Evolutionary conservation across 2,888 invertebrate genomes (phyloP), one percentile per base, ranked within the genome.

Genomic region (Podabrus alpinus): DNA sequence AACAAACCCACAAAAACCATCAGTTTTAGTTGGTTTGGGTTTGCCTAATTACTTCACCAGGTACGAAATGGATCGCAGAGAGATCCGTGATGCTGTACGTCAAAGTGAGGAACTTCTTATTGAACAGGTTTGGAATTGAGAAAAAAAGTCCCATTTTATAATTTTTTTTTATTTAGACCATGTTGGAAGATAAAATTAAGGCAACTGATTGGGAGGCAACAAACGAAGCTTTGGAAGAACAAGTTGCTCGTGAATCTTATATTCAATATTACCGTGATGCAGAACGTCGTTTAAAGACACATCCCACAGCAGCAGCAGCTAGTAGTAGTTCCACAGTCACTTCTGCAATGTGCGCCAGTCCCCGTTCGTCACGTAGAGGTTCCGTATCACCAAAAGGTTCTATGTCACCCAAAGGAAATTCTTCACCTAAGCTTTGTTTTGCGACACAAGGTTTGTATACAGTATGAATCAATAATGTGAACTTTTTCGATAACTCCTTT

Each of bases 141-240:
- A 45, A 45, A 2, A n/a, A 7, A n/a, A 5, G 0, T n/a, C 7
- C 2, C 7, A 7, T n/a, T n/a, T n/a, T 2, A n/a, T 45, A n/a
- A 45, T 45, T 75, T 78, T 71, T 1, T 73, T 75, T 59, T 80
- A 79, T 83, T 1, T 79, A 94, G 92, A 93, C 95, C 1, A 97
- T 97, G 96, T 89, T 97, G 81, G 94, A 96, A 86, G 96, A 97
- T 86, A 97, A 97, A 86, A 87, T 96, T 66, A 91, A 93, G 82
- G 95, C 95, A 77, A 95, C 96, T 7, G 96, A 97, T 86, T 96
- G 95, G 95, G 96, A 97, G 86, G 94, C 96, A 9, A 97, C 96
- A 0, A 95, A 95, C 85, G 95, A 96, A 86, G 94, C 94, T n/a
- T 93, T 96, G 72, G 94, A 95, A 84, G 95, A 96, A 85, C 95